Conservation (phyloP, 2,797 vertebrate genomes). For the Arnoldichthys spilopterus region DNA sequence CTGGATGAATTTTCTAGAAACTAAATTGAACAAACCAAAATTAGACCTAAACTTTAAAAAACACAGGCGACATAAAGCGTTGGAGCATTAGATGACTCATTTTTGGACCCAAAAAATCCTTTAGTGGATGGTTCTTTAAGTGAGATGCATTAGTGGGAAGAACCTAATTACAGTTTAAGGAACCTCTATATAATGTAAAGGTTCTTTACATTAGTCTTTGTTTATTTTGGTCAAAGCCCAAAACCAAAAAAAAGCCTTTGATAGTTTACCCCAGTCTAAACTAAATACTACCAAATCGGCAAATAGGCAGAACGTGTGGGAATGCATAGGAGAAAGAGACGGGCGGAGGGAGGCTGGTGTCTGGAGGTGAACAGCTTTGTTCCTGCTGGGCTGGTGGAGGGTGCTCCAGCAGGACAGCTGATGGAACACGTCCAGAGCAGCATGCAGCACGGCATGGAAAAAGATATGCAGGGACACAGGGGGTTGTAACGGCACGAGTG, state of each 20-base stretch:
- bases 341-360: conserved; percentile 6
- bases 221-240: no score
- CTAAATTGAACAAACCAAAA: no score
- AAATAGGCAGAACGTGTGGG: not conserved
- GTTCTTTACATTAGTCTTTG: no score
- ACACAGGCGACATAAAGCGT: not conserved
- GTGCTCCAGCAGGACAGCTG: conserved; percentile 18
- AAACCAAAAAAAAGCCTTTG: no score
- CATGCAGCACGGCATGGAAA: not conserved
- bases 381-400: conserved; percentile 30
- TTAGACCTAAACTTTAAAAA: no score
- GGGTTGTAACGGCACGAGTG: conserved; percentile 38
- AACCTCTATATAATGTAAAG: not conserved
- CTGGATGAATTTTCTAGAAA: no score
- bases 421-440: conserved; percentile 41
- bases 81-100: not conserved
- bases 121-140: no score
- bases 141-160: not conserved
- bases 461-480: not conserved
- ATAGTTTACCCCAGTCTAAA: not conserved
- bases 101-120: not conserved
- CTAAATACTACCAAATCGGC: not conserved
- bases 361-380: conserved; percentile 21
- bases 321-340: not conserved
- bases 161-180: not conserved